Conservation (phyloP, 2,113 vertebrate species). For the Atrichornis clamosus region DNA sequence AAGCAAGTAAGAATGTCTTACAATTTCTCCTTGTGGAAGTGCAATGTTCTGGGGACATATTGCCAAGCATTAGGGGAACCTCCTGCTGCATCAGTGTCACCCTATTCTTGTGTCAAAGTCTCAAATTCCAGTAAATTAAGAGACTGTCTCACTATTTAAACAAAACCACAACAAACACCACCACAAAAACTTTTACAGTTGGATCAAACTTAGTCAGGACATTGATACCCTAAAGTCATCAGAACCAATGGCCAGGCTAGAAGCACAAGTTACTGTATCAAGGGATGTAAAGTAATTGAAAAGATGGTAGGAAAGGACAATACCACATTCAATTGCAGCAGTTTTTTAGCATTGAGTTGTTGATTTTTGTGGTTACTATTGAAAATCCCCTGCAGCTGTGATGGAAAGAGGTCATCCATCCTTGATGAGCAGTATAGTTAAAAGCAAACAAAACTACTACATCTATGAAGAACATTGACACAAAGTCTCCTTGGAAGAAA, state of each 20-base stretch:
- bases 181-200: neutral
- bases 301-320: neutral
- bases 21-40: neutral
- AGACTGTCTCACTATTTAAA: neutral
- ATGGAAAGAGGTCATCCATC: neutral
- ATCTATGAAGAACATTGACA: neutral
- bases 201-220: neutral
- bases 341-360: neutral
- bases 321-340: neutral
- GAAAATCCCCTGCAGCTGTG: neutral
- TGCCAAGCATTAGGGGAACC: neutral
- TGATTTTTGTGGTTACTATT: neutral
- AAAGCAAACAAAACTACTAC: neutral
- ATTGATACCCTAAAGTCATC: neutral
- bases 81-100: neutral
- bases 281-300: neutral
- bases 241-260: fast-evolving
- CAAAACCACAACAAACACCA: neutral
- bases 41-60: neutral
- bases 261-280: neutral
- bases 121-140: neutral
- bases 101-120: neutral
- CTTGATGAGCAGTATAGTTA: neutral
- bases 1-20: neutral
- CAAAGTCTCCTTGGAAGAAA: neutral